Evolutionary conservation across 2,888 invertebrate genomes (phyloP).

Genomic region (Drosophila melanosoma): DNA sequence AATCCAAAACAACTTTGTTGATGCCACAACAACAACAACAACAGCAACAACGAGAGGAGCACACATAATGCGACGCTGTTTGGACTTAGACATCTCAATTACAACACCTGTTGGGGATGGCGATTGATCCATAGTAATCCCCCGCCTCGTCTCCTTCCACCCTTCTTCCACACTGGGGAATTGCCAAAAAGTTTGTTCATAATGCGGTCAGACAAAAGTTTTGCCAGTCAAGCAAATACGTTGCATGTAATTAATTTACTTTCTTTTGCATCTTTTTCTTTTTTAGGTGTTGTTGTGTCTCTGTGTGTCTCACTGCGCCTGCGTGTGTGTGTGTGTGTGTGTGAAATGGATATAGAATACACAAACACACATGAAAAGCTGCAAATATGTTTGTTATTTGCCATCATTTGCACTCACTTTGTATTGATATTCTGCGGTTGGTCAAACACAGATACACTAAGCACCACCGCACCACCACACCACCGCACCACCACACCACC

Average conservation of each 20-base stretch:
- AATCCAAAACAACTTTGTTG: conserved; percentile 30
- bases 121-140: neutral
- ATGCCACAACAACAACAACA: conserved; percentile 17
- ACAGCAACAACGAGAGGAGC: neutral
- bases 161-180: neutral
- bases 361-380: conserved; percentile 13
- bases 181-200: conserved; percentile 54
- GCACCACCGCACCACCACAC: neutral
- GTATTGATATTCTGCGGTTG: conserved; percentile 35
- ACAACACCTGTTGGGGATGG: conserved; percentile 25
- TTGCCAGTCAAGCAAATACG: conserved; percentile 38
- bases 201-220: conserved; percentile 61
- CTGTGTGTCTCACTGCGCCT: neutral
- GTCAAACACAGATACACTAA: neutral
- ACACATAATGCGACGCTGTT: conserved; percentile 19
- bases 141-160: too few species aligned
- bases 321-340: neutral
- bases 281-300: conserved; percentile 2
- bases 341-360: conserved; percentile 1
- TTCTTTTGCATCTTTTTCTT: conserved; percentile 25
- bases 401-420: conserved; percentile 32
- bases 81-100: neutral
- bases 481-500: neutral
- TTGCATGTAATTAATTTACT: conserved; percentile 64
- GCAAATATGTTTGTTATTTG: conserved; percentile 29